phyloP scores from a whole-genome alignment of 2,113 vertebrate species.

The Asarcornis scutulata region DNA sequence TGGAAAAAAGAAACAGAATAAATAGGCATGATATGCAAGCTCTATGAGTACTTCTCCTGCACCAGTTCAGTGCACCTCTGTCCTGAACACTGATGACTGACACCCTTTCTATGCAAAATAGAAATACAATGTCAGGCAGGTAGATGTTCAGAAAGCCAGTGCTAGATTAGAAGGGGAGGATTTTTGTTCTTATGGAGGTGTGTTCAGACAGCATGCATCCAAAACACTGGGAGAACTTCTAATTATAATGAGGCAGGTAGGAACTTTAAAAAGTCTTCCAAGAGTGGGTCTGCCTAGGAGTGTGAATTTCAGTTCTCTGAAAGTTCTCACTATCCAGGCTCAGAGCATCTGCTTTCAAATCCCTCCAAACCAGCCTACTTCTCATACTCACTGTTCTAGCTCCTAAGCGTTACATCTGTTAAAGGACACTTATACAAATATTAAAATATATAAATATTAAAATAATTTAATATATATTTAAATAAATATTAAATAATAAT shows the following conservation, averaged over 20 bases:
- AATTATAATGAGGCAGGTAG: neutral
- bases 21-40: rapidly evolving
- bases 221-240: neutral
- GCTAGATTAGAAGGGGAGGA: neutral
- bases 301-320: neutral
- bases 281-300: neutral
- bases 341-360: neutral
- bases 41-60: neutral
- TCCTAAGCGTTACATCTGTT: neutral
- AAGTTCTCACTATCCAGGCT: neutral
- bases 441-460: no score
- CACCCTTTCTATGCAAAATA: neutral
- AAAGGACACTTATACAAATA: neutral
- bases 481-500: neutral
- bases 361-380: neutral
- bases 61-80: rapidly evolving
- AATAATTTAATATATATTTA: no score
- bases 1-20: neutral
- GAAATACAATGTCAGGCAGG: neutral
- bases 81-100: neutral
- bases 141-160: neutral
- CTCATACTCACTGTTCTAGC: neutral
- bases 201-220: neutral
- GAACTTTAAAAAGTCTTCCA: neutral
- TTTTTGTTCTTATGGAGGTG: neutral